Percentiles rank a stretch among this genome's conserved stretches.
These are phyloP conservation scores for Bryconaethiops microstoma DNA, from an alignment of 2,797 vertebrate species.

Conservation along the genomic window DNA sequence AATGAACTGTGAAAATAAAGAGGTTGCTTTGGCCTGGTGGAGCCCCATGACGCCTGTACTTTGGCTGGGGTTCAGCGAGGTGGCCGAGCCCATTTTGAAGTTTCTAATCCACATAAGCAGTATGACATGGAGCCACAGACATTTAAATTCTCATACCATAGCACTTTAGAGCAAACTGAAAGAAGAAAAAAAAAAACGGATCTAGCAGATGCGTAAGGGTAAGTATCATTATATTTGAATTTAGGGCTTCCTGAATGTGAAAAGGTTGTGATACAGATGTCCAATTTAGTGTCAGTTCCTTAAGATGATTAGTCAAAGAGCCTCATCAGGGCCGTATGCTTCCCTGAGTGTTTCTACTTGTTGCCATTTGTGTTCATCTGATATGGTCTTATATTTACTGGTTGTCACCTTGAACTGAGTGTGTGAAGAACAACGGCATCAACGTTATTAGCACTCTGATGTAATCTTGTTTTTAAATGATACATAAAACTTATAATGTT, in stretches of 20 bases:
- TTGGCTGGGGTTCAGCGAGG: constrained; percentile 34
- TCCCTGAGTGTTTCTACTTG: not conserved
- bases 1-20: constrained; percentile 35
- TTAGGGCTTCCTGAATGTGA: not conserved
- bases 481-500: too few relatives aligned
- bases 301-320: not conserved
- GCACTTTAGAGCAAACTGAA: constrained; percentile 6
- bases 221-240: not conserved
- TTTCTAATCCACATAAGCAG: constrained; percentile 24
- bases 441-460: not conserved
- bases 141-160: constrained; percentile 17
- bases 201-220: not conserved
- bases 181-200: not conserved
- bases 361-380: constrained; percentile 5
- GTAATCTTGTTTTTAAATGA: too few relatives aligned
- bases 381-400: not conserved
- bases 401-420: not conserved
- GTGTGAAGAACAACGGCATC: not conserved
- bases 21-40: constrained; percentile 35
- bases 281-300: not conserved
- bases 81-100: constrained; percentile 31
- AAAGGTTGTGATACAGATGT: not conserved
- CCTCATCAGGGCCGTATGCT: too few relatives aligned
- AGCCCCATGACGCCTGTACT: constrained; percentile 31
- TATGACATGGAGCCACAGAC: constrained; percentile 10